A percentile compares a stretch with the other conserved stretches of the same genome.
Conservation (phyloP, 1,140 invertebrate genomes). For the Globodera rostochiensis region DNA sequence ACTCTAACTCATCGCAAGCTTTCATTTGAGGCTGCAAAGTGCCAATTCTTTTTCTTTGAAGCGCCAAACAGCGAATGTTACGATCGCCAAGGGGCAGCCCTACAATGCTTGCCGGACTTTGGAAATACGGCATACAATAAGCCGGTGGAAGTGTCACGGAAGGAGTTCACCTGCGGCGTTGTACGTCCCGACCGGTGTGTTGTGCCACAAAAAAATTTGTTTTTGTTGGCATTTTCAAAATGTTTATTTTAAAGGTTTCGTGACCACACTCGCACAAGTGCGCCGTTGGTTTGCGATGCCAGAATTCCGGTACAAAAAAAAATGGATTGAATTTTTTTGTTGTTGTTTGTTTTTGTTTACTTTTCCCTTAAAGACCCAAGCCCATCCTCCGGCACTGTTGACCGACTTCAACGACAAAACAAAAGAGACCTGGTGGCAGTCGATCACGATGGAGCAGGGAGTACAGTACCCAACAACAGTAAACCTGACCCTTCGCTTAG, state of each 20-base stretch:
- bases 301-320: slow-evolving; percentile 9
- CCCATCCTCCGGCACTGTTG: slow-evolving; percentile 78
- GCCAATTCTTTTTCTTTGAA: not conserved
- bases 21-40: not conserved
- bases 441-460: slow-evolving; percentile 91
- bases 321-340: too few relatives aligned
- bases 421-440: slow-evolving; percentile 96
- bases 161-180: slow-evolving; percentile 82
- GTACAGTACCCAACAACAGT: slow-evolving; percentile 86
- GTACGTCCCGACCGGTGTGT: slow-evolving; percentile 68
- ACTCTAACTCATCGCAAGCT: too few relatives aligned
- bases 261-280: too few relatives aligned
- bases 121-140: slow-evolving; percentile 89
- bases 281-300: not conserved
- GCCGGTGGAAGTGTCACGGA: slow-evolving; percentile 78
- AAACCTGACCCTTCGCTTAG: slow-evolving; percentile 84
- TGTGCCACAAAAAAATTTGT: not conserved
- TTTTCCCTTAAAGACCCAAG: slow-evolving; percentile 44
- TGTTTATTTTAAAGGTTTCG: slow-evolving; percentile 6
- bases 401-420: slow-evolving; percentile 86
- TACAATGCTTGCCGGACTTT: slow-evolving; percentile 91
- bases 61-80: slow-evolving; percentile 67
- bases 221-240: not conserved
- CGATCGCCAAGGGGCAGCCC: slow-evolving; percentile 67
- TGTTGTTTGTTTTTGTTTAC: not conserved